Percentiles rank a stretch among this genome's conserved stretches.
Conservation (phyloP, 1,140 invertebrate genomes). For the Augochlora pura region DNA sequence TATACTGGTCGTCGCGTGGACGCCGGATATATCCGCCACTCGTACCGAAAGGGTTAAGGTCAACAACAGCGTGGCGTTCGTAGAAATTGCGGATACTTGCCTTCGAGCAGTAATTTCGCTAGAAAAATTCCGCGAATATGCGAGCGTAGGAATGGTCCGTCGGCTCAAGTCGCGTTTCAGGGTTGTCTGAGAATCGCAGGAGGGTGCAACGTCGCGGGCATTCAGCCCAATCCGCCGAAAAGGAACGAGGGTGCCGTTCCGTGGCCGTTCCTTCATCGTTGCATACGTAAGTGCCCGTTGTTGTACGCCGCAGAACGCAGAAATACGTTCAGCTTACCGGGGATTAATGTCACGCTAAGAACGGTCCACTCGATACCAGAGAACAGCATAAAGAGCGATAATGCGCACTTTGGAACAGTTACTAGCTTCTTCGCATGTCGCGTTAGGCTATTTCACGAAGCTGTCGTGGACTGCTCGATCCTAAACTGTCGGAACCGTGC, state of each 20-base stretch:
- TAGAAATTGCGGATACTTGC: too few species aligned
- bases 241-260: conserved; percentile 70
- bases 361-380: conserved; percentile 45
- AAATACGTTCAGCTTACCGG: conserved; percentile 67
- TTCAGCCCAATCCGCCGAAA: conserved; percentile 75
- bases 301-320: conserved; percentile 43
- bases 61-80: too few species aligned
- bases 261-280: conserved; percentile 37
- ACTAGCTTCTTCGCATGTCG: too few species aligned
- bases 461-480: too few species aligned
- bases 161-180: conserved; percentile 29
- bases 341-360: conserved; percentile 72
- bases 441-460: too few species aligned
- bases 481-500: too few species aligned
- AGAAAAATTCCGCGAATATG: background rate
- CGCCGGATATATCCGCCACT: too few species aligned
- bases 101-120: too few species aligned
- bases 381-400: conserved; percentile 1
- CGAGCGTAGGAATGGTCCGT: too few species aligned
- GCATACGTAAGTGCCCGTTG: conserved; percentile 71
- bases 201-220: conserved; percentile 65
- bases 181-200: conserved; percentile 40
- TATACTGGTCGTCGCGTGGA: too few species aligned
- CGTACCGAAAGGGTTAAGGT: too few species aligned
- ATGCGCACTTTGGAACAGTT: background rate